Evolutionary conservation across 2,797 vertebrate genomes (phyloP), one percentile per base, ranked within the genome.

Genomic region (Xenopus petersii): DNA sequence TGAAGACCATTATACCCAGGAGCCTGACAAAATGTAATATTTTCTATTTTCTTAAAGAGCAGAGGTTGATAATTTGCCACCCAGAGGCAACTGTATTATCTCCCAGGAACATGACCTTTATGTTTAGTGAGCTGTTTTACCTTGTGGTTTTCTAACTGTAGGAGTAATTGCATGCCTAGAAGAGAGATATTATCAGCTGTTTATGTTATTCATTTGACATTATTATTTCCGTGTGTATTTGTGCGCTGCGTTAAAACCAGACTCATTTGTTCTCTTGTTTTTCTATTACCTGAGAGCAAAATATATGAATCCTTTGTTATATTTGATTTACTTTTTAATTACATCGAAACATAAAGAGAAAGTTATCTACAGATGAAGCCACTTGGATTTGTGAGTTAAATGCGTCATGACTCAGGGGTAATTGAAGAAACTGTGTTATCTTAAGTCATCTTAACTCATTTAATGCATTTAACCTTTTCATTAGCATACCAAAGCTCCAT

Each of bases 51-150:
- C 13, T 58, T 46, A 58, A 58, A 69, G 67, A 69, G 67, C 15
- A 58, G 33, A 58, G 54, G 67, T 54, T 58, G 30, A 69, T 49
- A 58, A 58, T 46, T 69, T 69, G 51, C 54, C 51, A 59, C 67
- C 67, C 42, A 54, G 54, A 58, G 51, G 16, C 30, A 58, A 69
- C 55, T 59, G 54, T 26, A 69, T 69, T 69, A 69, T 58, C 26
- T 58, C n/a, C n/a, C 58, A 58, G 10, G 30, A 69, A 54, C 67
- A 58, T 69, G 67, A 69, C 67, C 67, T 69, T 69, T 69, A 69
- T 69, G 51, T 69, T 63, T 36, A 33, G 60, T 36, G 60, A 63
- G 26, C 9, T 36, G 30, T 63, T 58, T 59, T 69, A 69, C 30
- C 42, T 58, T 46, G 67, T 69, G 67, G 30, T 42, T 17, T 69